Evolutionary conservation across 1,140 invertebrate genomes (phyloP).

Genomic region (Drosophila simulans): DNA sequence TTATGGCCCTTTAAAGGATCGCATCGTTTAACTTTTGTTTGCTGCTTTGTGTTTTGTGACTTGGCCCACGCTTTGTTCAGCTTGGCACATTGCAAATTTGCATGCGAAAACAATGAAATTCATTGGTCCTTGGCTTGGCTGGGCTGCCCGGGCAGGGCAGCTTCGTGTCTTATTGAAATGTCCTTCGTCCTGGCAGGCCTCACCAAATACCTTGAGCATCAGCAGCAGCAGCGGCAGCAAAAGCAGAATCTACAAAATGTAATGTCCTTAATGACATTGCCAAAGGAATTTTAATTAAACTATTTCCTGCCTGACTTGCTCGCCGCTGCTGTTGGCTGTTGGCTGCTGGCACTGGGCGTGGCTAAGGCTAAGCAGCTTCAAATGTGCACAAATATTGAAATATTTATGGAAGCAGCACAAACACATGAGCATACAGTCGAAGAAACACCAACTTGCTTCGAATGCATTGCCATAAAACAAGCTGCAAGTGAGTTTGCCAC

Average conservation of each 20-base stretch:
- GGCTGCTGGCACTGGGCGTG: constrained; percentile 38
- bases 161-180: constrained; percentile 53
- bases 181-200: constrained; percentile 46
- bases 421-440: constrained; percentile 23
- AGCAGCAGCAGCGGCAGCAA: constrained; percentile 18
- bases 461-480: neutral
- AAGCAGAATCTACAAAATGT: constrained; percentile 57
- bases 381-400: constrained; percentile 81
- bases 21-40: constrained; percentile 62
- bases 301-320: constrained; percentile 68
- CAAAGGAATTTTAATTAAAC: constrained; percentile 81
- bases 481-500: too few relatives aligned
- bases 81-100: constrained; percentile 64
- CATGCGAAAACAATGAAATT: constrained; percentile 77
- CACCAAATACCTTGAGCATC: constrained; percentile 41
- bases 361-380: constrained; percentile 74
- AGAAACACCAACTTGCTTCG: neutral
- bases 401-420: constrained; percentile 66
- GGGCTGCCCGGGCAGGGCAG: constrained; percentile 8
- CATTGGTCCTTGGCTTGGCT: constrained; percentile 39
- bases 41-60: constrained; percentile 47
- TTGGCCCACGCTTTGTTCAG: constrained; percentile 61
- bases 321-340: constrained; percentile 14
- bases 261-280: constrained; percentile 77
- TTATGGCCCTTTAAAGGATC: constrained; percentile 68